phyloP scores from a whole-genome alignment of 2,797 vertebrate species.

The Smutsia temminckii region DNA sequence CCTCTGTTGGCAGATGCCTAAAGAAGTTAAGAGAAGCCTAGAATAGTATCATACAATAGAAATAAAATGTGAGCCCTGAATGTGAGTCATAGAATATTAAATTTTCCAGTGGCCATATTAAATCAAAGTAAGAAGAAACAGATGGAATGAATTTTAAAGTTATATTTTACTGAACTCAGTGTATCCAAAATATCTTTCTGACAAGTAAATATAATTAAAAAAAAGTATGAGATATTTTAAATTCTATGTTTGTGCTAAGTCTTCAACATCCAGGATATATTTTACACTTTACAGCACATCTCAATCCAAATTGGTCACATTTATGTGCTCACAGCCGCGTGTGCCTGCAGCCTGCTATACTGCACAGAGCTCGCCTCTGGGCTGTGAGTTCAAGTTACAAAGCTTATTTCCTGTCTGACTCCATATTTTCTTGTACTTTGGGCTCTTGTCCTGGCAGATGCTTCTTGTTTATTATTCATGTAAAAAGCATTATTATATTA shows the following conservation, averaged over 20 bases:
- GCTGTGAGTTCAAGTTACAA: not conserved
- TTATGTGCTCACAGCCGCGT: not conserved
- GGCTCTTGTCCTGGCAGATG: not conserved
- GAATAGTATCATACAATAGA: not conserved
- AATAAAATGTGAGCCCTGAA: not conserved
- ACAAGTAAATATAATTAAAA: not conserved
- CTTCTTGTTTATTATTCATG: not conserved
- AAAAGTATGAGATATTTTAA: not conserved
- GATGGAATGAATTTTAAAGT: not conserved
- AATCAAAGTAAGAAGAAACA: not conserved
- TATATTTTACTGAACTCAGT: not conserved
- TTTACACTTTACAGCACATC: not conserved
- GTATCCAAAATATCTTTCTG: not conserved
- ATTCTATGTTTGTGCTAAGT: not conserved
- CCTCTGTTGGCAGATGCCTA: not conserved
- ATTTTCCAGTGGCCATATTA: not conserved
- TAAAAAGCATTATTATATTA: no score
- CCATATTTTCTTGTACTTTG: not conserved
- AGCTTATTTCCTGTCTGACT: not conserved
- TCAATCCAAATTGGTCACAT: not conserved
- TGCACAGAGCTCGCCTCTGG: not conserved
- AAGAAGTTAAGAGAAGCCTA: not conserved
- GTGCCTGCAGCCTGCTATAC: fast-evolving
- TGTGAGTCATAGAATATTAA: not conserved
- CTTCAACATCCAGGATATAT: not conserved